phyloP scores from a whole-genome alignment of 2,888 invertebrate genomes.

The Mystacides longicornis region DNA sequence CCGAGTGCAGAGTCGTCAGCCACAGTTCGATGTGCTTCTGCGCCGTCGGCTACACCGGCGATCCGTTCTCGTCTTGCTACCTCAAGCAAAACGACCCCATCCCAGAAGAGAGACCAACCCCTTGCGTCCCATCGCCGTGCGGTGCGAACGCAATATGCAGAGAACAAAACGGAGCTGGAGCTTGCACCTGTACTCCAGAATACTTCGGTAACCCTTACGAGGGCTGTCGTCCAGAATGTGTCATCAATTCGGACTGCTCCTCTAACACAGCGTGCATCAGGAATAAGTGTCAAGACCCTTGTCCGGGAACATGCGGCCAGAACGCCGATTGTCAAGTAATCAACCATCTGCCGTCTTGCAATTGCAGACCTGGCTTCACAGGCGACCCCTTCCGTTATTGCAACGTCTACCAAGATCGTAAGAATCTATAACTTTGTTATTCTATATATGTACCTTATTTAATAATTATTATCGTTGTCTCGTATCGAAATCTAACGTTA shows the following conservation, averaged over 20 bases:
- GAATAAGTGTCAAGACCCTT: conserved; percentile 67
- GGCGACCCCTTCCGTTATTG: conserved; percentile 61
- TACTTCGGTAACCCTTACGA: conserved; percentile 63
- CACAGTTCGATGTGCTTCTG: conserved; percentile 71
- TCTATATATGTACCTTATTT: background rate
- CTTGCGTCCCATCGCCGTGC: conserved; percentile 59
- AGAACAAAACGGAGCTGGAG: conserved; percentile 47
- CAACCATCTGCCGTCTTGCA: conserved; percentile 57
- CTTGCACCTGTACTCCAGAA: conserved; percentile 56
- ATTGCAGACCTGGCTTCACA: conserved; percentile 56
- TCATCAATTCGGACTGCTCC: conserved; percentile 69
- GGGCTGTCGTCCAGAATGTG: conserved; percentile 72
- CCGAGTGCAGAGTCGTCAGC: conserved; percentile 64
- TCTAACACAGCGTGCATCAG: conserved; percentile 61
- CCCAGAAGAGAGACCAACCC: conserved; percentile 36
- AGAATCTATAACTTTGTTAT: conserved; percentile 30
- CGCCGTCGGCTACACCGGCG: conserved; percentile 58
- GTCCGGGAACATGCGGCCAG: conserved; percentile 42
- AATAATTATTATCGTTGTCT: background rate
- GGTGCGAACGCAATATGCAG: conserved; percentile 62
- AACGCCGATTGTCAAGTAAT: conserved; percentile 57
- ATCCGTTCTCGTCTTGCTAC: conserved; percentile 57
- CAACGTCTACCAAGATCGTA: conserved; percentile 44
- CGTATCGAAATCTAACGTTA: too few species aligned
- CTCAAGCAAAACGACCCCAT: conserved; percentile 35